phyloP scores from a whole-genome alignment of 2,113 vertebrate genomes.

The Hydrochoerus hydrochaeris region DNA sequence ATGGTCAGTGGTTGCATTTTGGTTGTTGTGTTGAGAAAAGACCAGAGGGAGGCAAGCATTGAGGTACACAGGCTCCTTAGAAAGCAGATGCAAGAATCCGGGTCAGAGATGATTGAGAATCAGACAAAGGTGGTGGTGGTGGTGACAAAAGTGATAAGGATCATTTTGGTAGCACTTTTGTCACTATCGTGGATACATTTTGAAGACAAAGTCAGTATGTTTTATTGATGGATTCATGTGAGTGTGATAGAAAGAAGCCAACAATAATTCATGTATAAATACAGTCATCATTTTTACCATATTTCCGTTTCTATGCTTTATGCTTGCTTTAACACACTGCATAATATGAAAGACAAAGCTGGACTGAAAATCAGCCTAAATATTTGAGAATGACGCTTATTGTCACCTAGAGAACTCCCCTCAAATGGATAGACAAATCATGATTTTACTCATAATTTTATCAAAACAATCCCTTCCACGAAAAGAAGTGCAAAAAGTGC shows the following conservation, averaged over 20 bases:
- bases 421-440: neutral
- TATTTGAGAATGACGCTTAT: neutral
- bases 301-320: neutral
- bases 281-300: neutral
- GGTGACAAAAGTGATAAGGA: neutral
- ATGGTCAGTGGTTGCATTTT: neutral
- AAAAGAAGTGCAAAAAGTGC: neutral
- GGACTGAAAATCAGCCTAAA: neutral
- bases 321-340: neutral
- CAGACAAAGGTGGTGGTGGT: neutral
- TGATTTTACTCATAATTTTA: neutral
- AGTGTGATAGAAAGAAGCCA: neutral
- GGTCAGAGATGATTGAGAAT: neutral
- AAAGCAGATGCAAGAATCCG: neutral
- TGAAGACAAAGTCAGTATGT: neutral
- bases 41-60: neutral
- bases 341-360: neutral
- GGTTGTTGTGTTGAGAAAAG: neutral
- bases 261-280: neutral
- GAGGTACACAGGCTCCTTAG: neutral
- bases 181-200: neutral
- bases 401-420: neutral
- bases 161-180: too few species aligned
- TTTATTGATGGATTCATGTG: neutral
- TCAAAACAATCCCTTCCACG: neutral